phyloP scores from a whole-genome alignment of 2,113 vertebrate species.

The Meleagris gallopavo region DNA sequence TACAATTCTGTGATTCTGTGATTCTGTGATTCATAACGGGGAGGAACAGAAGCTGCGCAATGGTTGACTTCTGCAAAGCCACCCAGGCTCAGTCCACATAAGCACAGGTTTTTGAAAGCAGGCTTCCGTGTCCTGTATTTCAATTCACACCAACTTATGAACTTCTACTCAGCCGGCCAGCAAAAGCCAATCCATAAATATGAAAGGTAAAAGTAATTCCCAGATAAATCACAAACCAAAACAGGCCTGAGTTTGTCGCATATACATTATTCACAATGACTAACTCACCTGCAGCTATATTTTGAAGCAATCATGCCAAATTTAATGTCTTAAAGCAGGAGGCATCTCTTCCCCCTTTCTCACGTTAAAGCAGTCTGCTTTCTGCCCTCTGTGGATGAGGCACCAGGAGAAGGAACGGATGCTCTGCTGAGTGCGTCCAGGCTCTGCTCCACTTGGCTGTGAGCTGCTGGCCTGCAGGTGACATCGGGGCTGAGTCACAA shows the following conservation, averaged over 20 bases:
- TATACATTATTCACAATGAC: background rate
- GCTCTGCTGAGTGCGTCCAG: no score
- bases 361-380: background rate
- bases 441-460: background rate
- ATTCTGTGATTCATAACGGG: no score
- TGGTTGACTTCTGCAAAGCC: no score
- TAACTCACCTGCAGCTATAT: background rate
- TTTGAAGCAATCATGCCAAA: background rate
- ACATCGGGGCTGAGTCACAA: background rate
- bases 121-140: background rate
- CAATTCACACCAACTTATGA: background rate
- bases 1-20: no score
- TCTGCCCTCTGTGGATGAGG: background rate
- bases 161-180: background rate
- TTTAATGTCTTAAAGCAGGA: background rate
- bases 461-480: background rate
- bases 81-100: background rate
- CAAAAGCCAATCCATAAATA: background rate
- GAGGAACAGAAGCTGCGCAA: no score
- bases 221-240: background rate
- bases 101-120: conserved; percentile 7
- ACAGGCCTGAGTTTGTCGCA: background rate
- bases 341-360: background rate
- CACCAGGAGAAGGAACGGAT: background rate
- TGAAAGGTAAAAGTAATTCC: background rate